Evolutionary conservation across 2,797 vertebrate species (phyloP).

Genomic region (Galaxias olidus): DNA sequence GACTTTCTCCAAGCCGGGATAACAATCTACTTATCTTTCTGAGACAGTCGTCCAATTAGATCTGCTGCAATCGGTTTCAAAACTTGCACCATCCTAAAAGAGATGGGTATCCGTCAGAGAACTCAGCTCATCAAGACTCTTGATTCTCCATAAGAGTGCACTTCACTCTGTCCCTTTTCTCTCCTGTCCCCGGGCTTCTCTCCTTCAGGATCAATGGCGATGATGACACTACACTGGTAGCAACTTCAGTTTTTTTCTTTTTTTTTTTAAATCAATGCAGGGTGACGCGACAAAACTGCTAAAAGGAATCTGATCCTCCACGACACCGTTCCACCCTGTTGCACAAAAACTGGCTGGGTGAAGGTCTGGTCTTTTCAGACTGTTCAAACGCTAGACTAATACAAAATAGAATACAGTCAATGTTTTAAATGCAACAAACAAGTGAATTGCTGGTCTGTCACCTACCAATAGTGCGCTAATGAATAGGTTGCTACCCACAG

Average conservation of each 20-base stretch:
- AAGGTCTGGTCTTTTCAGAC: too few species aligned
- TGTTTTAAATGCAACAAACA: too few species aligned
- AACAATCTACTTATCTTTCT: conserved; percentile 1
- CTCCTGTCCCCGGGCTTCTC: not conserved
- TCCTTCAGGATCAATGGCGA: not conserved
- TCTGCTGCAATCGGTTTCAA: not conserved
- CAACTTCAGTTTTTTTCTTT: not conserved
- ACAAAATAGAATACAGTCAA: too few species aligned
- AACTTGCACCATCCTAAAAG: not conserved
- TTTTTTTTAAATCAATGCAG: not conserved
- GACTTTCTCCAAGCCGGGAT: not conserved
- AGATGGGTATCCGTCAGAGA: not conserved
- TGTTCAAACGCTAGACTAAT: too few species aligned
- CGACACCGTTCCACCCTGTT: not conserved
- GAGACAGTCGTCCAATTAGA: not conserved
- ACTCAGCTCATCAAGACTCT: not conserved
- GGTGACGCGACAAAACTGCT: not conserved
- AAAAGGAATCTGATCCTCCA: not conserved
- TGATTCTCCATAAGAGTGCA: not conserved
- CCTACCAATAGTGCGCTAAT: not conserved
- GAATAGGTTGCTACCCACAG: not conserved
- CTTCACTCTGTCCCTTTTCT: not conserved
- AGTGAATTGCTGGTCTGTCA: not conserved
- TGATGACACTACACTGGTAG: not conserved
- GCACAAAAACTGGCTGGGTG: too few species aligned